Base-by-base conservation (phyloP, 2,888 invertebrate genomes). In the Emmelina monodactyla region DNA sequence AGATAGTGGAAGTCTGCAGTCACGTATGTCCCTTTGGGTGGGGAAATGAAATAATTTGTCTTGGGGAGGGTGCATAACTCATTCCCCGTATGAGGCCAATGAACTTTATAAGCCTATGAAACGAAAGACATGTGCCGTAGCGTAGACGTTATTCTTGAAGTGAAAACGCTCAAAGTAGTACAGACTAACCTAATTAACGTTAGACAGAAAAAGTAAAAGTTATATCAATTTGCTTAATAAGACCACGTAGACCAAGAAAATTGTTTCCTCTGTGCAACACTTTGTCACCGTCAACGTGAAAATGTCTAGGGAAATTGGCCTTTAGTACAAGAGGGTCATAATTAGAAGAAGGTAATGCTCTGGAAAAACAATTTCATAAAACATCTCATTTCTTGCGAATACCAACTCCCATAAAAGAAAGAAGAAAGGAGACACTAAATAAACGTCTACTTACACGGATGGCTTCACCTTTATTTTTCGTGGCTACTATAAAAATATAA, bases 11-110 rank as follows among this genome's bases (percentile, higher is more conserved):
- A 41, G 41, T 38, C 36, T 39, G 39, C 15, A 36, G 36, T 32
- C 32, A 32, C 28, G 36, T 36, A 36, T 59, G 62, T 68, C 70
- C 71, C 64, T 64, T 62, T 58, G 63, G 62, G 51, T 53, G 60
- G 66, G 78, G 76, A 79, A 78, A 78, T 79, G 78, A 79, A 79
- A 78, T 75, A 73, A 79, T 79, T 78, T 78, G 76, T 78, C 79
- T 72, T 62, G 56, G 62, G 58, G 54, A 66, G 78, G 78, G 79
- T 76, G 78, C 72, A 76, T 76, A 73, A 73, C 72, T 72, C 76
- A 78, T 75, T 69, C 66, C 25, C 55, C 57, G 58, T 49, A 47
- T 45, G 47, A 62, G 76, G 66, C 72, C 68, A 75, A 70, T 49
- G 71, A 69, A 62, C 70, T 53, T 35, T 38, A 29, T 37, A 7